These are phyloP conservation scores for Sebastes jordani DNA, from an alignment of 2,797 vertebrate genomes.

Conservation along the genomic window DNA sequence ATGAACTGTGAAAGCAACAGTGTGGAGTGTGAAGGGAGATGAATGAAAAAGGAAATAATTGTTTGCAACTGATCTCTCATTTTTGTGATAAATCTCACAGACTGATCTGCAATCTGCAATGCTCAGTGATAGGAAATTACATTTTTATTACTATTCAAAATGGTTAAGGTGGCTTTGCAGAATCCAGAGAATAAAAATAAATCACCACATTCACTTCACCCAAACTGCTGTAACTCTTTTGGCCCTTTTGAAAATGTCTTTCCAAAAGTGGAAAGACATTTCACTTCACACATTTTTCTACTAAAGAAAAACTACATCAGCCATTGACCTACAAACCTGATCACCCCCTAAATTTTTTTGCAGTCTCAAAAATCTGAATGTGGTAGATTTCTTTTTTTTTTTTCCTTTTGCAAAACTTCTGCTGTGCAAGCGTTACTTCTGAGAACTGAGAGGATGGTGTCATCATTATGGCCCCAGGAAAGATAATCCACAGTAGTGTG, in stretches of 20 bases:
- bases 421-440: constrained; percentile 9
- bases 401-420: neutral
- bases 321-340: constrained; percentile 6
- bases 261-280: neutral
- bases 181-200: neutral
- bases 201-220: neutral
- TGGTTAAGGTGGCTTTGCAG: neutral
- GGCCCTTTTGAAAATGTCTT: neutral
- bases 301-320: constrained; percentile 7
- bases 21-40: neutral
- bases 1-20: constrained; percentile 15
- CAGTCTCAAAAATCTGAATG: neutral
- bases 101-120: neutral
- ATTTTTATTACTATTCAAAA: neutral
- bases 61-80: neutral
- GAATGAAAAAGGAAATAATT: constrained; percentile 16
- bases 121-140: neutral
- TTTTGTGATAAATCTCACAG: constrained; percentile 9
- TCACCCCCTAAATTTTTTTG: neutral
- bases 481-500: constrained; percentile 5
- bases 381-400: neutral
- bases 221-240: neutral
- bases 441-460: constrained; percentile 4
- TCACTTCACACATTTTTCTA: neutral
- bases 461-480: neutral